phyloP scores from a whole-genome alignment of 2,113 vertebrate species.

The Hyaena hyaena region DNA sequence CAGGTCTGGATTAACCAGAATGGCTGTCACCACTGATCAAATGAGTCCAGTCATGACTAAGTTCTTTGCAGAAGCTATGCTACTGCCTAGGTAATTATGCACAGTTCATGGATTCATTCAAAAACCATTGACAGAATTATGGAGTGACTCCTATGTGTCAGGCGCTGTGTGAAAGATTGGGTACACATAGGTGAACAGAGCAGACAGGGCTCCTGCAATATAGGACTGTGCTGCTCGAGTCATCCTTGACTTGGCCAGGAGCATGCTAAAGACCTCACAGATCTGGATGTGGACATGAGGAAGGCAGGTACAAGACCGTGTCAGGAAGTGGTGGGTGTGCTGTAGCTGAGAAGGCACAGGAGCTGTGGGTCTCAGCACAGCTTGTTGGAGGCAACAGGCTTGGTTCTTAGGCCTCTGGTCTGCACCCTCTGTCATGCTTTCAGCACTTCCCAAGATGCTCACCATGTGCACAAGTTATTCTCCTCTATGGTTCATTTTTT shows the following conservation, averaged over 20 bases:
- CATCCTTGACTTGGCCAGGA: background rate
- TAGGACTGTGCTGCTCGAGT: background rate
- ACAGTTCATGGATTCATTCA: background rate
- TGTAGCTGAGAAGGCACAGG: fast-evolving
- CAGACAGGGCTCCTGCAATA: background rate
- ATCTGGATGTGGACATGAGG: background rate
- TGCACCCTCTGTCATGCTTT: background rate
- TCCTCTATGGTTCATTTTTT: background rate
- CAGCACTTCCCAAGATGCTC: background rate
- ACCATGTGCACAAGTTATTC: background rate
- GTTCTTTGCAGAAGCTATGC: background rate
- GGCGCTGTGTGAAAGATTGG: background rate
- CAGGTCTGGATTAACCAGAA: background rate
- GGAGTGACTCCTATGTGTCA: background rate
- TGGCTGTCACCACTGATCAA: background rate
- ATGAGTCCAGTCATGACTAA: background rate
- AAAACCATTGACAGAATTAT: background rate
- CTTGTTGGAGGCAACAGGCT: background rate
- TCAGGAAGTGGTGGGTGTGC: background rate
- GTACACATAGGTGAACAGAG: background rate
- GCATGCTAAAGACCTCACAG: background rate
- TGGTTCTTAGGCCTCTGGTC: background rate
- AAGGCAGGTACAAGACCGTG: background rate
- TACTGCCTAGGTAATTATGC: background rate
- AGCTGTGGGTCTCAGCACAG: background rate